Conservation (phyloP, 2,888 invertebrate species). For the Platerodrilus igneus region DNA sequence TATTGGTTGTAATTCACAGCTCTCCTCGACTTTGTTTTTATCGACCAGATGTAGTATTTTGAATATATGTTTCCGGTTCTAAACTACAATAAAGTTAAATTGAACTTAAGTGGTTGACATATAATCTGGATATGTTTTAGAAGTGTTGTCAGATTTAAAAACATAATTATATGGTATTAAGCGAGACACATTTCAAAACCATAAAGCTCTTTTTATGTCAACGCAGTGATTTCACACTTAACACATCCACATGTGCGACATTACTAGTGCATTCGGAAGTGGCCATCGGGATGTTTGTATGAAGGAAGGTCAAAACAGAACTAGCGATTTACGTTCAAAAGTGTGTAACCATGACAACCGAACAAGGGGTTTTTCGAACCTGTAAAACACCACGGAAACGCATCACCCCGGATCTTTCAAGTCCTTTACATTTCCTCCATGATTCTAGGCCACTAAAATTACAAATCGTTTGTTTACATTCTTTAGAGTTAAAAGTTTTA, state of each 20-base stretch:
- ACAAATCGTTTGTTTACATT: not conserved
- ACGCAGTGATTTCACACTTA: constrained; percentile 37
- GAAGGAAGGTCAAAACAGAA: constrained; percentile 24
- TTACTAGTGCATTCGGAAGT: constrained; percentile 40
- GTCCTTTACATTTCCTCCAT: constrained; percentile 21
- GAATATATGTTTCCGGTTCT: no score
- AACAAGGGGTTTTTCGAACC: constrained; percentile 26
- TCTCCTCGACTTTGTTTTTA: no score
- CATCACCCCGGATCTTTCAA: constrained; percentile 19
- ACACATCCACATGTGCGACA: constrained; percentile 37
- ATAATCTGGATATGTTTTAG: constrained; percentile 14
- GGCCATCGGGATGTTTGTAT: constrained; percentile 28
- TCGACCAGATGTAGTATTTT: no score
- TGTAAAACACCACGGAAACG: constrained; percentile 23
- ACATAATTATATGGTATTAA: constrained; percentile 24
- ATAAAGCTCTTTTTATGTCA: constrained; percentile 33
- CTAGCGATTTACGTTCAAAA: constrained; percentile 41
- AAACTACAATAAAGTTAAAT: no score
- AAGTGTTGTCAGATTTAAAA: constrained; percentile 22
- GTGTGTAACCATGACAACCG: constrained; percentile 40
- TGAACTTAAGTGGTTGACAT: constrained; percentile 3
- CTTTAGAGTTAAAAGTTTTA: no score
- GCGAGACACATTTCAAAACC: constrained; percentile 23
- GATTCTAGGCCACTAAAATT: constrained; percentile 12
- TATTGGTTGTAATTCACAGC: no score